phyloP scores from a whole-genome alignment of 2,888 invertebrate genomes.

The Heteromyza rotundicornis region DNA sequence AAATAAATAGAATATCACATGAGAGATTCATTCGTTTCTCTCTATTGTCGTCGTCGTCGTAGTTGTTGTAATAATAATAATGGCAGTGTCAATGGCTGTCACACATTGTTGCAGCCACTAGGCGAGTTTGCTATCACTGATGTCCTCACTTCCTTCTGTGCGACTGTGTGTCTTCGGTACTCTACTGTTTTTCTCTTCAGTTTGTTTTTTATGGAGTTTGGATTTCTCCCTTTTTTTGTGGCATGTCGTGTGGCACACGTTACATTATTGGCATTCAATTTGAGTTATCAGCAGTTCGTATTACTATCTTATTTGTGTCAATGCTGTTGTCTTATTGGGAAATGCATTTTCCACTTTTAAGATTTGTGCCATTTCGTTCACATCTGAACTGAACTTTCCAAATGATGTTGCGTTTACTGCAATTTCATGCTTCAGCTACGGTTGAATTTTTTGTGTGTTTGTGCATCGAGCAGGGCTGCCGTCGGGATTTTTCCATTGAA shows the following conservation, averaged over 20 bases:
- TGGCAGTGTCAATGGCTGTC: not conserved
- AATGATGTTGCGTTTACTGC: too few species aligned
- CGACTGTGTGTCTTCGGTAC: not conserved
- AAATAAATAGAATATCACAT: not conserved
- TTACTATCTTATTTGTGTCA: conserved; percentile 48
- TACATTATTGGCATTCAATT: conserved; percentile 59
- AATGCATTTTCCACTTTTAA: not conserved
- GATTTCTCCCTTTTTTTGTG: conserved; percentile 11
- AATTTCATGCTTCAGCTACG: too few species aligned
- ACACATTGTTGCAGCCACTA: not conserved
- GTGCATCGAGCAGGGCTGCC: too few species aligned
- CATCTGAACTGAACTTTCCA: too few species aligned
- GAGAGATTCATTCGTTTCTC: not conserved
- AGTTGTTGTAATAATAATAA: not conserved
- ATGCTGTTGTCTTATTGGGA: conserved; percentile 34
- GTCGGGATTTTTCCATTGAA: too few species aligned
- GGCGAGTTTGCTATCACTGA: not conserved
- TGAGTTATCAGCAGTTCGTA: conserved; percentile 46
- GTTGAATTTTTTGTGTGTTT: too few species aligned
- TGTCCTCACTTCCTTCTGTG: not conserved
- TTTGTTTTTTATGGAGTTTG: not conserved
- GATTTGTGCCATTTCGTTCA: not conserved
- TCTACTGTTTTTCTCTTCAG: not conserved
- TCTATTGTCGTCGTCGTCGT: not conserved
- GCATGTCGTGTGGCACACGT: conserved; percentile 45